A percentile compares a stretch with the other conserved stretches of the same genome.
These are phyloP conservation scores for Limnephilus lunatus DNA, from an alignment of 2,888 invertebrate species.

Conservation along the genomic window DNA sequence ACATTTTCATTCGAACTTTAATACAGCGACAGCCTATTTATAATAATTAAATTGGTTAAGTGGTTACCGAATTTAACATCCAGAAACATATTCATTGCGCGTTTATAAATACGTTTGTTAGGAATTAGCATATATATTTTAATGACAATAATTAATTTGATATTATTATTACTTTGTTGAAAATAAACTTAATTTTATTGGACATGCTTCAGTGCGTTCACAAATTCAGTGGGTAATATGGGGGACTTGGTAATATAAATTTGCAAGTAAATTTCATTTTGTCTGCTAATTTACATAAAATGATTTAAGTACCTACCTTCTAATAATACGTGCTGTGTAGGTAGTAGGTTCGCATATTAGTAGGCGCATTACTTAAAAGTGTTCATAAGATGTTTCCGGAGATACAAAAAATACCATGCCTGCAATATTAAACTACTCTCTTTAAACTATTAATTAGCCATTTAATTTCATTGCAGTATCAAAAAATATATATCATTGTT, in stretches of 20 bases:
- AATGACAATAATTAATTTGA: not conserved
- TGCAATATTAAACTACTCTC: not conserved
- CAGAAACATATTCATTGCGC: not conserved
- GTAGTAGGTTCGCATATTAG: not conserved
- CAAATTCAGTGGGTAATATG: not conserved
- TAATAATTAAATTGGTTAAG: not conserved
- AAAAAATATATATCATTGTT: too few species aligned
- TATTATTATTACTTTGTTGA: not conserved
- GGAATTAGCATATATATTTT: not conserved
- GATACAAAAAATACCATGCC: not conserved
- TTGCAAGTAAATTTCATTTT: not conserved
- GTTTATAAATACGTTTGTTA: not conserved
- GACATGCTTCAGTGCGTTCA: not conserved
- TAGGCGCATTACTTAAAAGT: not conserved
- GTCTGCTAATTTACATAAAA: not conserved
- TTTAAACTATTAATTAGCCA: not conserved
- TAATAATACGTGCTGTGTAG: not conserved
- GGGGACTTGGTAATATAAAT: not conserved
- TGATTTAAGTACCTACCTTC: not conserved
- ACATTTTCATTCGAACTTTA: constrained; percentile 23
- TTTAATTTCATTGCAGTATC: too few species aligned
- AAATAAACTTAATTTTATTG: not conserved
- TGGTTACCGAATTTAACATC: not conserved
- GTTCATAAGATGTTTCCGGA: not conserved
- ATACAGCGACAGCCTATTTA: constrained; percentile 15